These are phyloP conservation scores for Lynx canadensis DNA, from an alignment of 2,113 vertebrate species.

Conservation along the genomic window DNA sequence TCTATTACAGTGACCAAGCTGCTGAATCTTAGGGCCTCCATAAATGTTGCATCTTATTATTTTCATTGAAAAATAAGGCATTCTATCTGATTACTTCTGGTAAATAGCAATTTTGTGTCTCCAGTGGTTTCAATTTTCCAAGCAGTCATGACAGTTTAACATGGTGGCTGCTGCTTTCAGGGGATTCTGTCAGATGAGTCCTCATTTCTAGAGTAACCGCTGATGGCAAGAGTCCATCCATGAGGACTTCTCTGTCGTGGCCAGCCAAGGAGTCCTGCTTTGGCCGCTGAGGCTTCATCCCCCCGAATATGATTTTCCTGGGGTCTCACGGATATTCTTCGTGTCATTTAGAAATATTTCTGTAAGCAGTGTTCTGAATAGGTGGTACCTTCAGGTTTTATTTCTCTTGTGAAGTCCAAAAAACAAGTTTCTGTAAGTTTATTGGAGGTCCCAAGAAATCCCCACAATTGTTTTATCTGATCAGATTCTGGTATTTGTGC, in stretches of 20 bases:
- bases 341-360: constrained; percentile 99
- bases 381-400: constrained; percentile 94
- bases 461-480: constrained; percentile 98
- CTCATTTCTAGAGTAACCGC: constrained; percentile 26
- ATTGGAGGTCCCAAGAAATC: constrained; percentile 98
- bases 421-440: constrained; percentile 98
- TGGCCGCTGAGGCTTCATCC: constrained; percentile 97
- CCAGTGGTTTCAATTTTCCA: constrained; percentile 58
- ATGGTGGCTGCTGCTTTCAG: constrained; percentile 34
- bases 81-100: constrained; percentile 55
- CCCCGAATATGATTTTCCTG: constrained; percentile 99
- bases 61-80: constrained; percentile 47
- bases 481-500: constrained; percentile 93
- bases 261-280: constrained; percentile 93
- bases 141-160: constrained; percentile 60
- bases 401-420: constrained; percentile 97
- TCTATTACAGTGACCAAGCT: constrained; percentile 65
- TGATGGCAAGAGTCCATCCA: constrained; percentile 14
- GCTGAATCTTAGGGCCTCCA: constrained; percentile 68
- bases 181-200: constrained; percentile 46
- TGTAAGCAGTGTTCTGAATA: constrained; percentile 97
- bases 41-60: constrained; percentile 37
- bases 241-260: constrained; percentile 84
- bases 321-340: constrained; percentile 98
- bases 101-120: constrained; percentile 68